Base-by-base conservation (phyloP, 2,113 vertebrate genomes). In the Mesocricetus auratus region DNA sequence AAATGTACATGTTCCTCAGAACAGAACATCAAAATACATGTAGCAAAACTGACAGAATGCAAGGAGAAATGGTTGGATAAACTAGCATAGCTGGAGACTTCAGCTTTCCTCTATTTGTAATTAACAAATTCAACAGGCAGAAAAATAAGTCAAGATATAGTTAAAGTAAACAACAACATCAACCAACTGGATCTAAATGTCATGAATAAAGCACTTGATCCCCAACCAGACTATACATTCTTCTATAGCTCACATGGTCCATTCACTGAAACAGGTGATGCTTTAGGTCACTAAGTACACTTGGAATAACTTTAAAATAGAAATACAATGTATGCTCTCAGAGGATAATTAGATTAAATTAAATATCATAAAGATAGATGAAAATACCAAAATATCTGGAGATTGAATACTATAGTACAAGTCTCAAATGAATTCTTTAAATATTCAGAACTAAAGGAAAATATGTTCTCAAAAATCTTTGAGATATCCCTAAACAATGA, bases 401-500 rank as follows among this genome's bases (percentile, higher is more conserved):
- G 56, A 83, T 42, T 73, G 29, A 77, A 87, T 24, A 86, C 1
- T 29, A 93, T 16, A 77, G 39, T 78, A 86, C 53, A 86, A 62
- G 64, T 93, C 29, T 89, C 56, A 77, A 78, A 75, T 60, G 24
- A 93, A 82, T 50, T 89, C 82, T 53, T 71, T 21, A 36, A 97
- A 71, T 66, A 95, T 89, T 87, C 66, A 92, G n/a, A 92, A 83
- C 36, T 73, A 92, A 95, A 87, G 86, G 50, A 60, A 89, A 93
- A 42, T 36, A 31, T 66, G 53, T 71, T 78, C 68, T 69, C 64
- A 94, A 92, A 92, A 95, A 87, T 45, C 26, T 87, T 15, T 83
- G 39, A 24, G 10, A 66, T 73, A 13, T 39, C 86, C 39, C 24
- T 10, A 62, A 85, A 94, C 42, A 69, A 42, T 90, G n/a, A 75